phyloP scores from a whole-genome alignment of 2,888 invertebrate genomes.

The Schrankia costaestrigalis region DNA sequence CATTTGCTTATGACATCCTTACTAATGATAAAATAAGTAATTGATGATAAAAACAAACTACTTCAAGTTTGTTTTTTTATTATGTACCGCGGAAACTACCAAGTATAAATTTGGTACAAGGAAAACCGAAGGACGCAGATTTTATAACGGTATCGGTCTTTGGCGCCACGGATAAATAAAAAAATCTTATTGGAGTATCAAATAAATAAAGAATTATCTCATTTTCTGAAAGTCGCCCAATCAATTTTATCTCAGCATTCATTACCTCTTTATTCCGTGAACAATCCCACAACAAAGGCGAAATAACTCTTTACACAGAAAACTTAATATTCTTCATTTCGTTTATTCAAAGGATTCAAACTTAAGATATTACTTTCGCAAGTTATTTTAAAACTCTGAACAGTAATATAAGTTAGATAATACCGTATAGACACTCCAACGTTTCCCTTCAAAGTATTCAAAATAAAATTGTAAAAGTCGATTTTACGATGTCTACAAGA shows the following conservation, averaged over 20 bases:
- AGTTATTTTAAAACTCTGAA: slow-evolving; percentile 16
- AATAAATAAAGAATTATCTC: too few relatives aligned
- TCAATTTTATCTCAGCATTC: slow-evolving; percentile 7
- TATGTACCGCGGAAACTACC: too few relatives aligned
- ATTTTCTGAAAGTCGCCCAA: too few relatives aligned
- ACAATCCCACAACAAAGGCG: slow-evolving; percentile 10
- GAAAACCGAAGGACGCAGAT: too few relatives aligned
- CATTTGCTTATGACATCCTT: too few relatives aligned
- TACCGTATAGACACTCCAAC: slow-evolving; percentile 2
- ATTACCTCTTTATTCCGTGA: slow-evolving; percentile 4
- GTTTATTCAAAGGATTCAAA: slow-evolving; percentile 22
- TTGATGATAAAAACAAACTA: too few relatives aligned
- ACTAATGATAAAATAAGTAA: too few relatives aligned
- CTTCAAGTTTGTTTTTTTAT: too few relatives aligned
- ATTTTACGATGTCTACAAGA: neutral
- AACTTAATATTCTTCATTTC: slow-evolving; percentile 11
- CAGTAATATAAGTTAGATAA: slow-evolving; percentile 16
- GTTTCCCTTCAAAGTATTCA: slow-evolving; percentile 5
- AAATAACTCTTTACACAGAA: slow-evolving; percentile 6
- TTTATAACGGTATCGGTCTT: too few relatives aligned
- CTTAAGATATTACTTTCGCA: slow-evolving; percentile 23
- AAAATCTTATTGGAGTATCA: too few relatives aligned
- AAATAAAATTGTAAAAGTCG: slow-evolving; percentile 5
- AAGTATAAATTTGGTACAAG: too few relatives aligned
- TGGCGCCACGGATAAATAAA: too few relatives aligned